Conservation (phyloP, 2,113 vertebrate genomes). For the Leucopsar rothschildi region DNA sequence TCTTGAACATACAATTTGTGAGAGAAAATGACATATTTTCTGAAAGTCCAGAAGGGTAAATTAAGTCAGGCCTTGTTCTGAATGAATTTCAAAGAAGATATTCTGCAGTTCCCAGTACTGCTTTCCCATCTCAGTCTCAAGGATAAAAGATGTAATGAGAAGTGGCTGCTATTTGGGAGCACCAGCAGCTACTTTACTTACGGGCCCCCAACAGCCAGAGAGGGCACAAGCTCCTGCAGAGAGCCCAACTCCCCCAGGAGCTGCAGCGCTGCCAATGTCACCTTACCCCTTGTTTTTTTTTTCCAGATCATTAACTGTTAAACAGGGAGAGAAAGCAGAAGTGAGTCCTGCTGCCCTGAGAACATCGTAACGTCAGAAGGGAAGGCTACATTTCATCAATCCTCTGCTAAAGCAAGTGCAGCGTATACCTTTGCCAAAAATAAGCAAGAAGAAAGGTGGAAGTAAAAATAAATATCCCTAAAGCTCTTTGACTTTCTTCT, state of each 20-base stretch:
- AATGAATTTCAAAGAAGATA: not conserved
- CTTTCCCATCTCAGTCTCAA: not conserved
- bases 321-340: slow-evolving; percentile 38
- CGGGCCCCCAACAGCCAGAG: not conserved
- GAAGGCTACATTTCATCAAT: not conserved
- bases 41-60: not conserved
- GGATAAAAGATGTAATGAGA: not conserved
- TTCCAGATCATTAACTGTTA: slow-evolving; percentile 64
- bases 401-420: not conserved
- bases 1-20: not conserved
- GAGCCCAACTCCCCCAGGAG: accelerated
- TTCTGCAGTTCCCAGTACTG: not conserved
- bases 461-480: not conserved
- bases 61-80: not conserved
- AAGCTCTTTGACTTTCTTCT: not conserved
- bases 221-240: not conserved
- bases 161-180: not conserved
- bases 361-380: not conserved
- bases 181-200: not conserved
- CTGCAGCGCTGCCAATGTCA: slow-evolving; percentile 2
- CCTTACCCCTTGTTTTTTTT: slow-evolving; percentile 27
- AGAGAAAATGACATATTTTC: not conserved
- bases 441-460: not conserved
- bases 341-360: not conserved
- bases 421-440: not conserved